Conservation (phyloP, 2,888 invertebrate species). For the Erannis defoliaria region DNA sequence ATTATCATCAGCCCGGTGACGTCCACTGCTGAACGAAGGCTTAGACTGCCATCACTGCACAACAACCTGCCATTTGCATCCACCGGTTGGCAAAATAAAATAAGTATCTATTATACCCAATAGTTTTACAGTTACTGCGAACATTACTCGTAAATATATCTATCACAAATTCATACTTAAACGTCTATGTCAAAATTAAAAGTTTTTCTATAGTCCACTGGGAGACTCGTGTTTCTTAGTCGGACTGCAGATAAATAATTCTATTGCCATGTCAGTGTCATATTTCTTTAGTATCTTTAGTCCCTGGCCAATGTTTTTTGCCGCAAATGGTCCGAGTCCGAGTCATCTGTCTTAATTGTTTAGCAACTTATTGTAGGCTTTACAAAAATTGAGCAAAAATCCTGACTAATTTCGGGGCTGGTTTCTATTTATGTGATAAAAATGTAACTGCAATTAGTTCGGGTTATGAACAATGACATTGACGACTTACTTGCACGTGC, state of each 20-base stretch:
- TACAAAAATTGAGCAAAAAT: slow-evolving; percentile 47
- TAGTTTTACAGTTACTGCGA: not conserved
- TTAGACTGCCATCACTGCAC: too few species aligned
- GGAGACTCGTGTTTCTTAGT: slow-evolving; percentile 8
- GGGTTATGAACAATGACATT: slow-evolving; percentile 41
- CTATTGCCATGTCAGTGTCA: slow-evolving; percentile 68
- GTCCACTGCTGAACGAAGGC: too few species aligned
- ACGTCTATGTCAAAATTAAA: not conserved
- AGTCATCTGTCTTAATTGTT: slow-evolving; percentile 78
- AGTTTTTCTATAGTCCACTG: not conserved
- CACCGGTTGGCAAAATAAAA: too few species aligned
- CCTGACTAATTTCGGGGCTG: slow-evolving; percentile 44
- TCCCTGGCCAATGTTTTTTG: slow-evolving; percentile 73
- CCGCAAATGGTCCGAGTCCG: slow-evolving; percentile 58
- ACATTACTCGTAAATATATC: not conserved
- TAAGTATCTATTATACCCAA: not conserved
- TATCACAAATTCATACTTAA: not conserved
- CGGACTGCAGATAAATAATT: slow-evolving; percentile 37
- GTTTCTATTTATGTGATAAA: slow-evolving; percentile 42
- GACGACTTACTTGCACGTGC: slow-evolving; percentile 59
- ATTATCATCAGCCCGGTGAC: too few species aligned
- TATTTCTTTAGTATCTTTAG: slow-evolving; percentile 66
- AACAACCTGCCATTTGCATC: too few species aligned
- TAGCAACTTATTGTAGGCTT: slow-evolving; percentile 67
- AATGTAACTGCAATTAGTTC: slow-evolving; percentile 52